Base-by-base conservation (phyloP, 2,797 vertebrate species). In the Dallia pectoralis region DNA sequence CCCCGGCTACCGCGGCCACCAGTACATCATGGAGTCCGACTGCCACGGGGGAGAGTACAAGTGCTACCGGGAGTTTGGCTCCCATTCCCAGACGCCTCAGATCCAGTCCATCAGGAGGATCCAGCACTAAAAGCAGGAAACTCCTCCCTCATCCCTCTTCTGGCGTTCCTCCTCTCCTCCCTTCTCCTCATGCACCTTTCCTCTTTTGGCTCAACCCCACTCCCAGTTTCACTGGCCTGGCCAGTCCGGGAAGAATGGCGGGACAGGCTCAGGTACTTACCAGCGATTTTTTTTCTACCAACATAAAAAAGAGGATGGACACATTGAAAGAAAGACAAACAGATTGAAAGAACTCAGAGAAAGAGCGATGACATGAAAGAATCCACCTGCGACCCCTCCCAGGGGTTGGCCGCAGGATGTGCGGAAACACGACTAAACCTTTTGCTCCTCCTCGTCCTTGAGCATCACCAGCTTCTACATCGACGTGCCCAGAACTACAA, bases 21-120 rank as follows among this genome's bases (percentile, higher is more conserved):
- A 97, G 91, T 98, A 96, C 76, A 94, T 97, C 77, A 87, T 98
- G 94, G 97, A 98, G 90, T 93, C 94, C 0, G 96, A 97, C 87
- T 93, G 92, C 83, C 94, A 87, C 0, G 91, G 91, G 5, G 97
- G 97, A 62, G 94, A 97, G 88, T 97, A 95, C 94, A 96, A 95
- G 91, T 95, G 94, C 77, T 96, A 95, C 89, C 88, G 95, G 72
- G 96, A 97, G 87, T 96, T 93, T 86, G 97, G 97, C 66, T 95
- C 93, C 79, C 96, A 97, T 0, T 90, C 94, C 3, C 97, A 96
- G 91, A 96, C 95, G 59, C 94, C 94, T 83, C 97, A 96, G 91
- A 95, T 98, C 83, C 97, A 98, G 92, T 97, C 97, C 78, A 93
- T 97, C 89, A 95, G 96, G 85, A 94, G 96, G 84, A 95, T 98